Base-by-base conservation (phyloP, 1,140 invertebrate species). In the Stenopsyche tienmushanensis region DNA sequence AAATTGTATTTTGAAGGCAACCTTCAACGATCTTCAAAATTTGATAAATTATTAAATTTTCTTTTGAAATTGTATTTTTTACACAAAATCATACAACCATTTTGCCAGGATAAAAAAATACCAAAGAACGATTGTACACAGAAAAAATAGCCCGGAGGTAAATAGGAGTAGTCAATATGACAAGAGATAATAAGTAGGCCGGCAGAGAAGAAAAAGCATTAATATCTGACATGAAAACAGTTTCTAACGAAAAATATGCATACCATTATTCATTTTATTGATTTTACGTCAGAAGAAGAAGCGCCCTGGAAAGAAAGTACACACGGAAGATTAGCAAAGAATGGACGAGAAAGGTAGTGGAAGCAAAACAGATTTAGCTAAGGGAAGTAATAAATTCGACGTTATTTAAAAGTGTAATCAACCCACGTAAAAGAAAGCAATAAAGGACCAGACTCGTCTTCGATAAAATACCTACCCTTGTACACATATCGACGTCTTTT, bases 131-230 rank as follows among this genome's bases (percentile, higher is more conserved):
- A n/a, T n/a, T n/a, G n/a, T n/a, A n/a, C n/a, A n/a, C 18, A 52
- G 39, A 54, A 52, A 54, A 54, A 29, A 29, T 54, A 25, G 52
- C 52, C 25, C 25, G 20, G 39, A 54, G 52, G 52, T 54, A 54
- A 54, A 29, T 54, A 54, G 52, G 39, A 9, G 52, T 54, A 54
- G 52, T 54, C 39, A 54, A 54, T 34, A 54, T 29, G 52, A 54
- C 39, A 54, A 54, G 52, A 54, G 52, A 29, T 54, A 54, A 54
- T 54, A 54, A 54, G 52, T 54, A 29, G 52, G 52, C 39, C 52
- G 52, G 45, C 10, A 34, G 20, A 21, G 21, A 57, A 41, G 54
- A 57, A 57, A 42, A 41, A 41, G 41, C 54, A 57, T 57, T 57
- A 57, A 57, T 57, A 57, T 42, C 39, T 42, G 54, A 57, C 29